Conservation (phyloP, 2,113 vertebrate genomes). For the Elanoides forficatus region DNA sequence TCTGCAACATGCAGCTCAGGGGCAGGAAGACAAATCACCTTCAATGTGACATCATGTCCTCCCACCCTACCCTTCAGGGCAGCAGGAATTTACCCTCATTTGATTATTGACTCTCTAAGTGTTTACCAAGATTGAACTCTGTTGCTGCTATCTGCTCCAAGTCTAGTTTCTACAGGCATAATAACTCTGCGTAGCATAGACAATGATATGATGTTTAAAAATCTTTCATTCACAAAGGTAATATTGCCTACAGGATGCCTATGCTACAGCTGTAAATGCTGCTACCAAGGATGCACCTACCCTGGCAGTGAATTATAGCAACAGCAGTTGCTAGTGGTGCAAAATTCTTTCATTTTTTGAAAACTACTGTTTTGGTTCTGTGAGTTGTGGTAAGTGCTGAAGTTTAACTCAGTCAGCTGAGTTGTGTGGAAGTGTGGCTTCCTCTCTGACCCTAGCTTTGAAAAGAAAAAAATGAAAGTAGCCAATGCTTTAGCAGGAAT, state of each 20-base stretch:
- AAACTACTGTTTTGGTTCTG: not conserved
- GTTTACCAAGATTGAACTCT: not conserved
- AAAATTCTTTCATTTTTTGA: not conserved
- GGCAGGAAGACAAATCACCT: not conserved
- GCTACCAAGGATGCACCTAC: not conserved
- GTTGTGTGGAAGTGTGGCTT: not conserved
- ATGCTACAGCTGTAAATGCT: not conserved
- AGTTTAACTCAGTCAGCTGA: not conserved
- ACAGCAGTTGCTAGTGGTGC: not conserved
- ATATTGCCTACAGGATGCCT: not conserved
- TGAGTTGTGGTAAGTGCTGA: not conserved
- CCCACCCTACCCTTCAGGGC: not conserved
- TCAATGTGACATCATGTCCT: not conserved
- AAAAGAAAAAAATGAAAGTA: not conserved
- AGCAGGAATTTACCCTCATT: not conserved
- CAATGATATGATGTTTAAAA: not conserved
- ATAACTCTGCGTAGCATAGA: not conserved
- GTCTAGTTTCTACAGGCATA: not conserved
- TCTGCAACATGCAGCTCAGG: not conserved
- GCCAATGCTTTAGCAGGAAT: not conserved
- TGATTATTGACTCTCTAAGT: not conserved
- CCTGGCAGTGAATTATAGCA: not conserved
- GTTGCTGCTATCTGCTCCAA: not conserved
- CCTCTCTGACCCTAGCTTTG: not conserved
- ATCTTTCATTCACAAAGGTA: not conserved